These are phyloP conservation scores for Tetragonisca angustula DNA, from an alignment of 2,888 invertebrate genomes.

Conservation along the genomic window DNA sequence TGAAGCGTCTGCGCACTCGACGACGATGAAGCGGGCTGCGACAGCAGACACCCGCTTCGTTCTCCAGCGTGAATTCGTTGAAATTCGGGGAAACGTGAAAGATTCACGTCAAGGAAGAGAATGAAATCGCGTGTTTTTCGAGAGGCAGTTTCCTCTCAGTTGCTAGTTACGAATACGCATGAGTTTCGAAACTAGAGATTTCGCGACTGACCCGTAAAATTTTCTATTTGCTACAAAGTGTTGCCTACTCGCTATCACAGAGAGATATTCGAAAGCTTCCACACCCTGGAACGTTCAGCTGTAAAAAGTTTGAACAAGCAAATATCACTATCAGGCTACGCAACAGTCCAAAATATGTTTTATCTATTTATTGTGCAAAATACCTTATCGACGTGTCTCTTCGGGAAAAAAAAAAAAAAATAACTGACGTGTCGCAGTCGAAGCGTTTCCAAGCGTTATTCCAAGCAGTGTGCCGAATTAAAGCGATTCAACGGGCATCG, in stretches of 20 bases:
- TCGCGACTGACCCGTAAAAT: not conserved
- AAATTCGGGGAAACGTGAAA: not conserved
- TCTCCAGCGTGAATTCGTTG: not conserved
- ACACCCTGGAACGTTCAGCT: not conserved
- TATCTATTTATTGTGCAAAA: too few species aligned
- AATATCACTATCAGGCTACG: too few species aligned
- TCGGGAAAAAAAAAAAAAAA: too few species aligned
- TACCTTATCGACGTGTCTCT: too few species aligned
- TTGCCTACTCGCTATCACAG: not conserved
- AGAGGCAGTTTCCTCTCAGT: not conserved
- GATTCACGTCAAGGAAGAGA: not conserved
- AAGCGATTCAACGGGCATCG: conserved; percentile 2
- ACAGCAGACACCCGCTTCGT: not conserved
- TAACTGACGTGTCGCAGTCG: not conserved
- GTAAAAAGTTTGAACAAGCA: not conserved
- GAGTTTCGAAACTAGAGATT: not conserved
- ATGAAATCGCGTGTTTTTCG: not conserved
- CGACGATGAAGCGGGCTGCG: not conserved
- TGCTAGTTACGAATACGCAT: not conserved
- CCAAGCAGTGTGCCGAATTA: not conserved
- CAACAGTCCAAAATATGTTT: too few species aligned
- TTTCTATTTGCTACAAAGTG: not conserved
- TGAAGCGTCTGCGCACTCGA: conserved; percentile 17
- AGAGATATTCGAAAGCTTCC: not conserved
- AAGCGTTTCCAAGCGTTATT: not conserved